Percentiles rank a stretch among this genome's conserved stretches.
phyloP scores from a whole-genome alignment of 2,888 invertebrate genomes.

The Drosophila gaucha region DNA sequence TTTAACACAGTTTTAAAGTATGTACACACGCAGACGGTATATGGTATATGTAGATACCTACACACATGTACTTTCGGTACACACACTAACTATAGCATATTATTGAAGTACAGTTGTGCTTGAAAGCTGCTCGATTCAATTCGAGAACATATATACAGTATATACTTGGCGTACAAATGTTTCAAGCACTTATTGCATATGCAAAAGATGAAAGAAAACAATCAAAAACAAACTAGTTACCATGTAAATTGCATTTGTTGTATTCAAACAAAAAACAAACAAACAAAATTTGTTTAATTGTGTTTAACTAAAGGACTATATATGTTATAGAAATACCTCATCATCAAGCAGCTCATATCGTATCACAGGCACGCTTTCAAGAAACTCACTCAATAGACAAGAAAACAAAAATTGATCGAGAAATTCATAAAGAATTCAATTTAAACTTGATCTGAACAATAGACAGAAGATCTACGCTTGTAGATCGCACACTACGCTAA shows the following conservation, averaged over 20 bases:
- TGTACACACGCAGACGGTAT: conserved; percentile 12
- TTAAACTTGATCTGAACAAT: conserved; percentile 12
- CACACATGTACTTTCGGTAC: no score
- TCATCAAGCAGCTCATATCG: conserved; percentile 81
- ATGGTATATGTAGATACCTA: not conserved
- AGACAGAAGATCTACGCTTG: conserved; percentile 6
- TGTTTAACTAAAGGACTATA: conserved; percentile 61
- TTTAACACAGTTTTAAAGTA: conserved; percentile 62
- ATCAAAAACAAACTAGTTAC: conserved; percentile 30
- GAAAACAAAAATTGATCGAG: conserved; percentile 8
- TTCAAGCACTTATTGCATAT: conserved; percentile 50
- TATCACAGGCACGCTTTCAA: conserved; percentile 85
- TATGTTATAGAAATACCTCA: conserved; percentile 41
- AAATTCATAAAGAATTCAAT: conserved; percentile 11
- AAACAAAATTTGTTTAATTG: conserved; percentile 47
- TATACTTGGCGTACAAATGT: conserved; percentile 5
- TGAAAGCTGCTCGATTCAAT: conserved; percentile 18
- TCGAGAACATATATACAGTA: conserved; percentile 8
- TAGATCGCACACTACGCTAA: conserved; percentile 49
- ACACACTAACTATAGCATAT: conserved; percentile 26
- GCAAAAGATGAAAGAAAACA: conserved; percentile 3
- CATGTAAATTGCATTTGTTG: conserved; percentile 39
- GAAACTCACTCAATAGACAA: conserved; percentile 37
- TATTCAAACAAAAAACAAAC: conserved; percentile 30
- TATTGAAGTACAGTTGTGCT: conserved; percentile 61